These are phyloP conservation scores for Callimorpha dominula DNA, from an alignment of 2,888 invertebrate species.

Conservation along the genomic window DNA sequence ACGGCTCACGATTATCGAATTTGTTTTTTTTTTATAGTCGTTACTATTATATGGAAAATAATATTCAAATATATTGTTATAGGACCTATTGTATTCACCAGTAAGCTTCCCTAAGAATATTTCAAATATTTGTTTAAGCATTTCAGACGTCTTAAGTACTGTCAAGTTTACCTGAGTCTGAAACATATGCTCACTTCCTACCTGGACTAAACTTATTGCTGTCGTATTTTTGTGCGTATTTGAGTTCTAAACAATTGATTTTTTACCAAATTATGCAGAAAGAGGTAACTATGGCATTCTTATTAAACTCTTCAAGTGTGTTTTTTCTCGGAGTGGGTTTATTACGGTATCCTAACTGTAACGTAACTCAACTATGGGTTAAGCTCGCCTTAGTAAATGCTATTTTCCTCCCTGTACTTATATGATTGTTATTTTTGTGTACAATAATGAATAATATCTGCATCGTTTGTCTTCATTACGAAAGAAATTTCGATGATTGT, in stretches of 20 bases:
- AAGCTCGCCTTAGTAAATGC: too few relatives aligned
- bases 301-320: neutral
- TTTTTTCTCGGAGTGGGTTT: neutral
- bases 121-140: neutral
- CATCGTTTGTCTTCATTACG: neutral
- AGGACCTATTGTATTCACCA: too few relatives aligned
- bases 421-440: too few relatives aligned
- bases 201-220: neutral
- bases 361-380: too few relatives aligned
- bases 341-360: neutral
- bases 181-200: neutral
- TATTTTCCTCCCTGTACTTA: too few relatives aligned
- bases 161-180: neutral
- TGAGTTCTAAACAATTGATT: neutral
- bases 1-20: constrained; percentile 23
- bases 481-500: neutral
- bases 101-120: too few relatives aligned
- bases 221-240: neutral
- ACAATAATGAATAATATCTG: neutral
- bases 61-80: too few relatives aligned
- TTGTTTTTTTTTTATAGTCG: too few relatives aligned
- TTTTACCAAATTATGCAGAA: neutral
- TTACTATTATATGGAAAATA: too few relatives aligned
- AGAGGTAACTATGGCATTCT: neutral
- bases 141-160: neutral